These are phyloP conservation scores for Parotocinclus haroldoi DNA, from an alignment of 2,797 vertebrate genomes.

Conservation along the genomic window DNA sequence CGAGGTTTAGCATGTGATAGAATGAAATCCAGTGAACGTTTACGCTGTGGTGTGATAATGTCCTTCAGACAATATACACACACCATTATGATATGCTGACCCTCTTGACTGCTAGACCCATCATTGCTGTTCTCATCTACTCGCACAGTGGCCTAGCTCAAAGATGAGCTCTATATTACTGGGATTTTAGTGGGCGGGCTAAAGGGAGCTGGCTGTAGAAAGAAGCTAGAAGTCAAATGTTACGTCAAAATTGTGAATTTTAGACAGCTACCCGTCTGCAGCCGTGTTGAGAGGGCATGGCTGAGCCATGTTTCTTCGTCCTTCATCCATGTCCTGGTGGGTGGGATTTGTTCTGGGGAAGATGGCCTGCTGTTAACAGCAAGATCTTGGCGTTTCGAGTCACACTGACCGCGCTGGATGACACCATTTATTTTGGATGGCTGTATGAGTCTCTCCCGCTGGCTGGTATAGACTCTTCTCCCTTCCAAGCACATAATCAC, in stretches of 20 bases:
- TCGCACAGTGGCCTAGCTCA: slow-evolving; percentile 57
- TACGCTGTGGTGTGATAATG: slow-evolving; percentile 21
- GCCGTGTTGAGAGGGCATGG: slow-evolving; percentile 50
- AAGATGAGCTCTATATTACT: slow-evolving; percentile 67
- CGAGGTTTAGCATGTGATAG: slow-evolving; percentile 51
- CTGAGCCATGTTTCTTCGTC: slow-evolving; percentile 61
- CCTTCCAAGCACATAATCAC: slow-evolving; percentile 58
- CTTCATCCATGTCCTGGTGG: slow-evolving; percentile 45
- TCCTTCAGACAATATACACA: neutral
- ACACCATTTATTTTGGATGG: slow-evolving; percentile 65
- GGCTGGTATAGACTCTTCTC: slow-evolving; percentile 64
- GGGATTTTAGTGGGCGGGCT: slow-evolving; percentile 41
- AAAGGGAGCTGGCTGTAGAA: slow-evolving; percentile 10
- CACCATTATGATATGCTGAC: slow-evolving; percentile 24
- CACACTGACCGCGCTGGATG: slow-evolving; percentile 32
- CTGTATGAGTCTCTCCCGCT: slow-evolving; percentile 68
- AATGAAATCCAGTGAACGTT: slow-evolving; percentile 31
- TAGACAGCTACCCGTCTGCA: slow-evolving; percentile 49
- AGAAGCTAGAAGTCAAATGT: slow-evolving; percentile 1
- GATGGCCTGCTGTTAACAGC: slow-evolving; percentile 51
- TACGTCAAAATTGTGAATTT: slow-evolving; percentile 23
- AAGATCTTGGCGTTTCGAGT: slow-evolving; percentile 45
- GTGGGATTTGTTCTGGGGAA: slow-evolving; percentile 38
- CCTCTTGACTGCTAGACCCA: slow-evolving; percentile 24
- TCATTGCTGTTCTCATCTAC: slow-evolving; percentile 36